Conservation (phyloP, 1,140 invertebrate genomes). For the Trachymyrmex cornetzi region DNA sequence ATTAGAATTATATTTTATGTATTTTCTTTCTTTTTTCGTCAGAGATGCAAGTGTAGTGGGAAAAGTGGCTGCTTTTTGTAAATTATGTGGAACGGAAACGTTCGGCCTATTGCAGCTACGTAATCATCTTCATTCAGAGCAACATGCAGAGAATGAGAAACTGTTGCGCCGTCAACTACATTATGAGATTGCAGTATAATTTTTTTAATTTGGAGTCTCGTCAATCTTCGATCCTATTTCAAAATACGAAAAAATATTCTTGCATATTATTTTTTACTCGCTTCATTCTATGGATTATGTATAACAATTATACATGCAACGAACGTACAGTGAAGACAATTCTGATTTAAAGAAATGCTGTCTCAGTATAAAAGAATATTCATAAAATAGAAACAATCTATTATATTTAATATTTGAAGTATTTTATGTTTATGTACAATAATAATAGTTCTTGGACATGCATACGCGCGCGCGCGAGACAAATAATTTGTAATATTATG, state of each 20-base stretch:
- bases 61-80: slow-evolving; percentile 77
- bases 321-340: background rate
- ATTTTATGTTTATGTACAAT: background rate
- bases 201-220: background rate
- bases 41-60: slow-evolving; percentile 80
- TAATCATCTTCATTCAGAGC: slow-evolving; percentile 83
- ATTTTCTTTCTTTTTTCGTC: slow-evolving; percentile 35
- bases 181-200: background rate
- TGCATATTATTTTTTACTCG: background rate
- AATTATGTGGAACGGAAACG: slow-evolving; percentile 84
- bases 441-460: no score
- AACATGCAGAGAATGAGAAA: slow-evolving; percentile 77
- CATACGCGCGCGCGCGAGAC: no score
- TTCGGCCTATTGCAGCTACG: slow-evolving; percentile 82
- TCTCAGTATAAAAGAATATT: background rate
- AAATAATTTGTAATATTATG: background rate
- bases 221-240: background rate
- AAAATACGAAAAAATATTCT: background rate
- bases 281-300: background rate
- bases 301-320: background rate
- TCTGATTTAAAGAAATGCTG: background rate
- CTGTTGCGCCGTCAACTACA: background rate
- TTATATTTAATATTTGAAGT: background rate
- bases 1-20: slow-evolving; percentile 3
- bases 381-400: background rate